A percentile compares a stretch with the other conserved stretches of the same genome.
phyloP scores from a whole-genome alignment of 2,888 invertebrate species.

The Itoplectis maculator region DNA sequence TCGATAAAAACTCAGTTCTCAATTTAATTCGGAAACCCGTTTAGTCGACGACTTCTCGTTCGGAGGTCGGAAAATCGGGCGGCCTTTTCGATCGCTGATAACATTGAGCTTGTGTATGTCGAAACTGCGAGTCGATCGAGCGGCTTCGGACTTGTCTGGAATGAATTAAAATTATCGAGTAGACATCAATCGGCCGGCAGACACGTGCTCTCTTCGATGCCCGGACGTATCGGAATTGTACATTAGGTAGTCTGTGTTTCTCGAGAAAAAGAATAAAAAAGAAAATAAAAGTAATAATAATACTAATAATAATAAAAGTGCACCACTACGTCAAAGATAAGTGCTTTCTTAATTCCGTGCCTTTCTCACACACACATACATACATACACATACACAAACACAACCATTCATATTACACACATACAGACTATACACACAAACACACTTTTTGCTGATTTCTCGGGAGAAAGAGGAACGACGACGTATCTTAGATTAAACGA shows the following conservation, averaged over 20 bases:
- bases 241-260: constrained; percentile 77
- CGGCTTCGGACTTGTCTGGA: constrained; percentile 56
- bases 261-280: constrained; percentile 70
- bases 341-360: constrained; percentile 83
- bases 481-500: constrained; percentile 53
- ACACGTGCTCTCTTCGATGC: constrained; percentile 70
- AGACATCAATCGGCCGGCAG: constrained; percentile 63
- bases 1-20: background rate
- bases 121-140: constrained; percentile 22
- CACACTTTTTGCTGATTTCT: constrained; percentile 45
- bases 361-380: constrained; percentile 75
- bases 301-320: constrained; percentile 64
- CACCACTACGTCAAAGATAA: constrained; percentile 73
- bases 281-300: constrained; percentile 57
- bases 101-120: background rate
- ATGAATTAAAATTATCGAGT: constrained; percentile 67
- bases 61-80: constrained; percentile 1
- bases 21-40: background rate
- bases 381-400: constrained; percentile 12
- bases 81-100: constrained; percentile 2
- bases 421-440: constrained; percentile 9
- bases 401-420: background rate
- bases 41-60: constrained; percentile 9
- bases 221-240: constrained; percentile 71
- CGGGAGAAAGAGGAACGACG: constrained; percentile 51